Conservation (phyloP, 2,888 invertebrate genomes). For the Drosophila limbata region DNA sequence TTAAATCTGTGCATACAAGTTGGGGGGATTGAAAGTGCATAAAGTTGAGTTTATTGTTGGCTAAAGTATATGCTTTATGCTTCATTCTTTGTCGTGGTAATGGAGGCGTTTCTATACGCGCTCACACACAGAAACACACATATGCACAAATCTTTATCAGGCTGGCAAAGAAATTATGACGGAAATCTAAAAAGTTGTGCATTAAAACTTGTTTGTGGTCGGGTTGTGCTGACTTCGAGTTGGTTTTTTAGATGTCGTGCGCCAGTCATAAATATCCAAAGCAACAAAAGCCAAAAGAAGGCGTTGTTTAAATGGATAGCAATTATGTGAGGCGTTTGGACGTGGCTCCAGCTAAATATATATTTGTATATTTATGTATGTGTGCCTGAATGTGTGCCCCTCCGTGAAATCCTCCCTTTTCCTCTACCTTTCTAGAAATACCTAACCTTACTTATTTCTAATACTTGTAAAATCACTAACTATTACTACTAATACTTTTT, state of each 20-base stretch:
- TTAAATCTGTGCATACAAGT: slow-evolving; percentile 83
- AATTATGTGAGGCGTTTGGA: slow-evolving; percentile 55
- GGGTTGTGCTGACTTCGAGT: slow-evolving; percentile 38
- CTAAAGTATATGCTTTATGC: slow-evolving; percentile 80
- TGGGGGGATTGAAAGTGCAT: slow-evolving; percentile 82
- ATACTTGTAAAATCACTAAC: too few species aligned
- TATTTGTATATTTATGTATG: neutral
- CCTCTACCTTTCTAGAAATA: too few species aligned
- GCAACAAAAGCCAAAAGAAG: slow-evolving; percentile 57
- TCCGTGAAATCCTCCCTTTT: too few species aligned
- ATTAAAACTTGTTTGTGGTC: slow-evolving; percentile 78
- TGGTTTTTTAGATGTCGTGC: slow-evolving; percentile 43
- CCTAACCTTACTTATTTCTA: too few species aligned
- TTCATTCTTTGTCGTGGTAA: slow-evolving; percentile 72
- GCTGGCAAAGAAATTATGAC: slow-evolving; percentile 76
- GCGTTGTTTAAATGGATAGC: slow-evolving; percentile 65
- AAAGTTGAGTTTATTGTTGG: slow-evolving; percentile 82
- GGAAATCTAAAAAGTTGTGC: slow-evolving; percentile 79
- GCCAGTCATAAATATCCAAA: slow-evolving; percentile 66
- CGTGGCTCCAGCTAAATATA: neutral
- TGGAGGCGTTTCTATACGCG: slow-evolving; percentile 52
- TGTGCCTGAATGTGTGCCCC: too few species aligned
- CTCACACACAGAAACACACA: slow-evolving; percentile 14
- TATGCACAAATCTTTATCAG: slow-evolving; percentile 73
- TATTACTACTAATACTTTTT: too few species aligned